Conservation (phyloP, 1,140 invertebrate genomes). For the Drosophila bifasciata region DNA sequence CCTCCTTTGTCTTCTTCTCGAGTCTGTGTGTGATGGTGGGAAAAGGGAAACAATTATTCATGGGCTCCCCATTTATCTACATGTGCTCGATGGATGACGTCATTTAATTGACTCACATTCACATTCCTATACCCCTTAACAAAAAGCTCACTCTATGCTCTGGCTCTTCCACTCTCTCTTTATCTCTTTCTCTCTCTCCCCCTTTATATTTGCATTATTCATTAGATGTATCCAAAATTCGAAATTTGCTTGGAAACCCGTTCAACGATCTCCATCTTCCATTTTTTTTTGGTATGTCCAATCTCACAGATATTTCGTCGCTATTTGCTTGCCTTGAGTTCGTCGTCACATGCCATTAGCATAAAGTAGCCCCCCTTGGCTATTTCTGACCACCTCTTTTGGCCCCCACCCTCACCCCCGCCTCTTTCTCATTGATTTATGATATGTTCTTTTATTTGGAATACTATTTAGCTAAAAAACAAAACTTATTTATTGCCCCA, state of each 20-base stretch:
- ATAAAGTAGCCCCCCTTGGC: slow-evolving; percentile 61
- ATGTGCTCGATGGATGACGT: slow-evolving; percentile 62
- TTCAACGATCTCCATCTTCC: slow-evolving; percentile 28
- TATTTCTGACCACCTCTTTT: slow-evolving; percentile 48
- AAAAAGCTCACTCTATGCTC: neutral
- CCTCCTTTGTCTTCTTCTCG: slow-evolving; percentile 93
- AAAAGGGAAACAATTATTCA: neutral
- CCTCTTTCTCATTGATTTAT: slow-evolving; percentile 33
- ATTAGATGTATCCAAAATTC: slow-evolving; percentile 52
- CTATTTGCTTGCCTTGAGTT: slow-evolving; percentile 58
- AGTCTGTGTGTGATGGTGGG: slow-evolving; percentile 85
- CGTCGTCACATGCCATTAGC: slow-evolving; percentile 73
- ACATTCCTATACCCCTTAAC: slow-evolving; percentile 10
- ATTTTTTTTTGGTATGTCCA: slow-evolving; percentile 34
- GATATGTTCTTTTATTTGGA: slow-evolving; percentile 46
- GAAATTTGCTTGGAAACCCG: slow-evolving; percentile 30
- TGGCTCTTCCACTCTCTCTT: slow-evolving; percentile 10
- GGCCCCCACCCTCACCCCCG: neutral
- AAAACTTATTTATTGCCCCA: slow-evolving; percentile 54
- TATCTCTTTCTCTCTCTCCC: neutral
- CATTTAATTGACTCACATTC: slow-evolving; percentile 63
- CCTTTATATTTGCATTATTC: slow-evolving; percentile 61
- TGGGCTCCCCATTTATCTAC: slow-evolving; percentile 22
- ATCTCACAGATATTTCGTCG: slow-evolving; percentile 8
- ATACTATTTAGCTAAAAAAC: slow-evolving; percentile 31